Base-by-base conservation (phyloP, 2,113 vertebrate species). In the Epinephelus moara region DNA sequence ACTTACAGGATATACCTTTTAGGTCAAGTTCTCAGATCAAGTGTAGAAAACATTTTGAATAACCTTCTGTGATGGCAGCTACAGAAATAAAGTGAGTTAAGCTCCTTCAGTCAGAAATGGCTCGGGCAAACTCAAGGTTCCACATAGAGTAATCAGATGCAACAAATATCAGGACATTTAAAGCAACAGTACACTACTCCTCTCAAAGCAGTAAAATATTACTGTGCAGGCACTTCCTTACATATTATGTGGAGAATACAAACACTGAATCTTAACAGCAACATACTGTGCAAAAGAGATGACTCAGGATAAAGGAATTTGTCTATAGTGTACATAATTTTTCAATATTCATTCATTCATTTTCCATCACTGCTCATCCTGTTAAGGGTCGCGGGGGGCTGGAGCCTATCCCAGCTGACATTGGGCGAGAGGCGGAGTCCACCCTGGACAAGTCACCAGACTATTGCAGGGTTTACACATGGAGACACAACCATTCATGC, bases 51-150 rank as follows among this genome's bases (percentile, higher is more conserved):
- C 57, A 37, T 67, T 75, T 56, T 11, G 13, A 10, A 14, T 55
- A 50, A 70, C 67, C 67, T 70, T 70, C 63, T 70, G 10, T 11
- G 37, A 33, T 37, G 63, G 6, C 50, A 53, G 40, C 42, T 57
- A 50, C 0, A 14, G 23, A 40, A 63, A 57, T 19, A 23, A 37
- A 81, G 7, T 8, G 55, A 74, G 61, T 13, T 55, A 6, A 27
- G 37, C 6, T 49, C 23, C n/a, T 59, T 62, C n/a, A 70, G 66
- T 63, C 72, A 56, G 49, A 56, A 5, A 27, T 40, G 40, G 11
- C 25, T 67, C 30, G 19, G 49, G n/a, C 2, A 40, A 37, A 75
- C 25, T 74, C 57, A 62, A 37, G 13, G 10, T 47, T 52, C 8
- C 19, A 21, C 30, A 75, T 18, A 33, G 2, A 49, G 5, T 8